Percentiles rank a stretch among this genome's conserved stretches.
Conservation (phyloP, 2,113 vertebrate genomes). For the Silurus meridionalis region DNA sequence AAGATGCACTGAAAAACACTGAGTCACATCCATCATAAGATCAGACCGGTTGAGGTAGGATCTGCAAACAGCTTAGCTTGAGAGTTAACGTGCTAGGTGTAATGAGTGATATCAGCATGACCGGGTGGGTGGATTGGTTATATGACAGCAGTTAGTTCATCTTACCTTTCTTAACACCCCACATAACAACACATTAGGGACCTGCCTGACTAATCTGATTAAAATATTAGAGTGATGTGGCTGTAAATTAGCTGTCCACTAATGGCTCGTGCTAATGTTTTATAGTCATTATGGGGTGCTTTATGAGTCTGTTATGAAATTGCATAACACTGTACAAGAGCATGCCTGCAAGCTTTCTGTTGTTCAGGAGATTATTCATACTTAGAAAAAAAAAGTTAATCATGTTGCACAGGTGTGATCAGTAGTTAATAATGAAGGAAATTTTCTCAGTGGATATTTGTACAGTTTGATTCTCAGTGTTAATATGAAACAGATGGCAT, state of each 20-base stretch:
- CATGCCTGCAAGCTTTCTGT: background rate
- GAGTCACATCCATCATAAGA: slow-evolving; percentile 32
- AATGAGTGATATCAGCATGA: background rate
- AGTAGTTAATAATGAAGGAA: background rate
- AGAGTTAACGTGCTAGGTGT: slow-evolving; percentile 10
- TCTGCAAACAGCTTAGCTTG: slow-evolving; percentile 21
- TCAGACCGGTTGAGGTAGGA: background rate
- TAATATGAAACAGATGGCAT: background rate
- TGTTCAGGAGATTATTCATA: background rate
- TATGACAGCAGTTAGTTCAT: background rate
- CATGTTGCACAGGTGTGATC: background rate
- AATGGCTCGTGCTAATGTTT: slow-evolving; percentile 25
- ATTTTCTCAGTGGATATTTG: background rate
- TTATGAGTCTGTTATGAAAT: slow-evolving; percentile 27
- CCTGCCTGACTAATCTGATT: slow-evolving; percentile 30
- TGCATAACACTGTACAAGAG: background rate
- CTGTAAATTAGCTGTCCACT: slow-evolving; percentile 18
- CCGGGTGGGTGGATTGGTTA: background rate
- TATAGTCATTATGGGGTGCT: slow-evolving; percentile 16
- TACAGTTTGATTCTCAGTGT: background rate
- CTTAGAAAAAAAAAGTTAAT: background rate
- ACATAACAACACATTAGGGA: slow-evolving; percentile 10
- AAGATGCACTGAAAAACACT: slow-evolving; percentile 42
- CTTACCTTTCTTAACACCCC: background rate
- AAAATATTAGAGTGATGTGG: background rate